These are phyloP conservation scores for Oncorhynchus kisutch DNA, from an alignment of 2,113 vertebrate species.

Conservation along the genomic window DNA sequence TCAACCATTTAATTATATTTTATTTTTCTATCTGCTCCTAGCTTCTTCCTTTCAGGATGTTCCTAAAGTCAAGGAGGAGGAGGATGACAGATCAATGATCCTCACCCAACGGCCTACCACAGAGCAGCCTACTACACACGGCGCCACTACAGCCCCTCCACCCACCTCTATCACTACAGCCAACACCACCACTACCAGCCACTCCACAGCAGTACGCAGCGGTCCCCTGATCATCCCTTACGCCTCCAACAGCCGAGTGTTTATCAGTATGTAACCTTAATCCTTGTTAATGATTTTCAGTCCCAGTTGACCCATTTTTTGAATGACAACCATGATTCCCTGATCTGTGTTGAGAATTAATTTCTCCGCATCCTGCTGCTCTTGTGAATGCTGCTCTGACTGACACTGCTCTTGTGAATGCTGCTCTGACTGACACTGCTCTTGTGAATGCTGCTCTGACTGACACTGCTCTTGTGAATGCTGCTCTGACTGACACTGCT, in stretches of 20 bases:
- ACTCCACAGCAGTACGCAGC: slow-evolving; percentile 41
- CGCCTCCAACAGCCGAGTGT: slow-evolving; percentile 62
- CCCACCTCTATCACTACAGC: slow-evolving; percentile 14
- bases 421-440: too few relatives aligned
- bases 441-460: too few relatives aligned
- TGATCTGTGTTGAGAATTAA: not conserved
- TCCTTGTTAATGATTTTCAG: too few relatives aligned
- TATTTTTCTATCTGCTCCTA: slow-evolving; percentile 5
- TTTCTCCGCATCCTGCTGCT: not conserved
- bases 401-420: too few relatives aligned
- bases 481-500: too few relatives aligned
- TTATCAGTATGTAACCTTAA: slow-evolving; percentile 74
- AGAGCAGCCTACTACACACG: slow-evolving; percentile 31
- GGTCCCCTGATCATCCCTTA: slow-evolving; percentile 66
- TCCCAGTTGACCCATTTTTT: too few relatives aligned
- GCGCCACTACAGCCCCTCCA: not conserved
- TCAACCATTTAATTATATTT: not conserved
- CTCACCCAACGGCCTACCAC: slow-evolving; percentile 9
- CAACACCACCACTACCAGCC: slow-evolving; percentile 28
- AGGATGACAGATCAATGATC: slow-evolving; percentile 10
- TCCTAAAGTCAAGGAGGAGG: slow-evolving; percentile 1
- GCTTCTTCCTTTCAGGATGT: slow-evolving; percentile 29
- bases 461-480: too few relatives aligned
- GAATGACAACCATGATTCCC: not conserved
- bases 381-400: not conserved